A percentile compares a stretch with the other conserved stretches of the same genome.
These are phyloP conservation scores for Temnothorax rugatulus DNA, from an alignment of 2,888 invertebrate genomes.

Conservation along the genomic window DNA sequence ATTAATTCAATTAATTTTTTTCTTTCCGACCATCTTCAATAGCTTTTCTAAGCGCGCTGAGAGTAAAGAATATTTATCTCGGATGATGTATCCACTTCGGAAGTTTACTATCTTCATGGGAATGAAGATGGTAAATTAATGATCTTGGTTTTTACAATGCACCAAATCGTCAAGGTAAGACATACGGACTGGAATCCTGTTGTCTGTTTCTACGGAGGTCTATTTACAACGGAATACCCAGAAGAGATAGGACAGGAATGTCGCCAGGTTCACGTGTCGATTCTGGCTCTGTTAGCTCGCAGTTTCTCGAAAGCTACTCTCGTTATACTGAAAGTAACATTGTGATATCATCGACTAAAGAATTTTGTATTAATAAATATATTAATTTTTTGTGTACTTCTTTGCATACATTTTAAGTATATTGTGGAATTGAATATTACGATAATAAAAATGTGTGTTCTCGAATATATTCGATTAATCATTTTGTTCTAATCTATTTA, in stretches of 20 bases:
- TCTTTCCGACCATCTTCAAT: not conserved
- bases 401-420: not conserved
- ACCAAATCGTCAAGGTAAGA: slow-evolving; percentile 46
- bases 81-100: not conserved
- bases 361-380: not conserved
- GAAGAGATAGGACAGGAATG: slow-evolving; percentile 75
- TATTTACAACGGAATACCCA: slow-evolving; percentile 72
- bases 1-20: slow-evolving; percentile 12
- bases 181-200: slow-evolving; percentile 62
- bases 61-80: not conserved
- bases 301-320: slow-evolving; percentile 45
- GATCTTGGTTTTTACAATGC: not conserved
- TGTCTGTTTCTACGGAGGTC: slow-evolving; percentile 70
- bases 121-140: slow-evolving; percentile 6
- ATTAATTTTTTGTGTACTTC: not conserved
- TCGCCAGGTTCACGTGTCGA: slow-evolving; percentile 62
- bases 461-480: not conserved
- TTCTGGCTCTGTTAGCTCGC: slow-evolving; percentile 47
- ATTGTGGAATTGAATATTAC: not conserved
- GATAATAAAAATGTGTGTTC: not conserved
- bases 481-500: not conserved
- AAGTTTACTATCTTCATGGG: not conserved
- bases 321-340: slow-evolving; percentile 16
- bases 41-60: not conserved
- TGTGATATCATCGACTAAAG: not conserved